A percentile compares a stretch with the other conserved stretches of the same genome.
phyloP scores from a whole-genome alignment of 2,797 vertebrate species.

The Morelia viridis region DNA sequence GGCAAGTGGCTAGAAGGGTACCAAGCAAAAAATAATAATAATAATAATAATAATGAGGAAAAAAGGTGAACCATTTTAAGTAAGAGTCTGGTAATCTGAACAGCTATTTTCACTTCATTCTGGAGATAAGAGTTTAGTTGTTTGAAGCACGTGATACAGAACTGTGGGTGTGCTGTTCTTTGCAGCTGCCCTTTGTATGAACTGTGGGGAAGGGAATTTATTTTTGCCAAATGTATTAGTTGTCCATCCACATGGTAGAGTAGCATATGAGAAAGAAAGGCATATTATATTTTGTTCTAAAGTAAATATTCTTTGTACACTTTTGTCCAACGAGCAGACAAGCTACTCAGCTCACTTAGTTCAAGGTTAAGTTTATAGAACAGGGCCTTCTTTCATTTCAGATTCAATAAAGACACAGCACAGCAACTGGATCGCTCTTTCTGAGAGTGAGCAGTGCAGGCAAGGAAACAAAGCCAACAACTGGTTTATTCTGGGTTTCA shows the following conservation, averaged over 20 bases:
- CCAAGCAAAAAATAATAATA: background rate
- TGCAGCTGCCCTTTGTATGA: conserved; percentile 54
- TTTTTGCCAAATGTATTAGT: conserved; percentile 54
- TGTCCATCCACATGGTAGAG: conserved; percentile 49
- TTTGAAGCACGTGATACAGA: conserved; percentile 2
- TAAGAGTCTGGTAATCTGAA: background rate
- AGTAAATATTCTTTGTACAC: conserved; percentile 21
- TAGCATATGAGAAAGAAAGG: background rate
- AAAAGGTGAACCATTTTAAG: background rate
- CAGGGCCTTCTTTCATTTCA: conserved; percentile 47
- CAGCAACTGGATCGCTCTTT: background rate
- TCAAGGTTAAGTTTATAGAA: conserved; percentile 43
- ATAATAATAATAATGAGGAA: background rate
- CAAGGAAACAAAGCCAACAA: conserved; percentile 20
- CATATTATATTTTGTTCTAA: background rate
- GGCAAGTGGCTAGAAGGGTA: background rate
- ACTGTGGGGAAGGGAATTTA: conserved; percentile 53
- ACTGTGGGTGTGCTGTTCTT: conserved; percentile 51
- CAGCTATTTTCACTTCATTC: background rate
- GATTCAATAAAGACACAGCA: conserved; percentile 27
- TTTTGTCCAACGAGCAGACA: conserved; percentile 42
- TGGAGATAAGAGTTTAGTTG: conserved; percentile 26
- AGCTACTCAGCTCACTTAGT: conserved; percentile 46
- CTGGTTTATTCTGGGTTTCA: background rate
- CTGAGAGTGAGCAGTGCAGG: background rate